Evolutionary conservation across 2,113 vertebrate species (phyloP).

Genomic region (Atractosteus spatula): DNA sequence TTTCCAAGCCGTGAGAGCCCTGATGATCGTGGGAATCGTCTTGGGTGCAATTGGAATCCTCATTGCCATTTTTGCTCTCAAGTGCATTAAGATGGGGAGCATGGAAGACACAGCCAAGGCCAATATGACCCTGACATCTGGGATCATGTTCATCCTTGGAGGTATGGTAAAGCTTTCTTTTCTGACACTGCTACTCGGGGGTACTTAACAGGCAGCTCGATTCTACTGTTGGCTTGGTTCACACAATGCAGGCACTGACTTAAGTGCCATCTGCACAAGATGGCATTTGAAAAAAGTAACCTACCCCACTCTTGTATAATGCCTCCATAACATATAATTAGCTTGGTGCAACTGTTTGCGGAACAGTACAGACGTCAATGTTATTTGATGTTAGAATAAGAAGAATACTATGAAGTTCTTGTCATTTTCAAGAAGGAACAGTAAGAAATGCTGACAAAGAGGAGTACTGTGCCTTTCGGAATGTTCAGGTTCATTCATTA

Average conservation of each 20-base stretch:
- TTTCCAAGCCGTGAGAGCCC: conserved; percentile 81
- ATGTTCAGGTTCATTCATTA: not conserved
- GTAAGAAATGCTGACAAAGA: no score
- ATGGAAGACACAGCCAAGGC: conserved; percentile 85
- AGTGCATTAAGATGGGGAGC: conserved; percentile 82
- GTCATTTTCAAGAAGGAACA: no score
- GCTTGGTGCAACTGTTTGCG: no score
- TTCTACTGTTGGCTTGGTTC: not conserved
- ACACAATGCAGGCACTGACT: no score
- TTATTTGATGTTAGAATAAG: no score
- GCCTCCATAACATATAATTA: no score
- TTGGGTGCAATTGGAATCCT: conserved; percentile 73
- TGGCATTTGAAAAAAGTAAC: no score
- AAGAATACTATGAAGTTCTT: no score
- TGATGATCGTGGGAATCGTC: conserved; percentile 85
- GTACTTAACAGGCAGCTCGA: not conserved
- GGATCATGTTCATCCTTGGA: conserved; percentile 78
- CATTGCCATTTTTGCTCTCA: conserved; percentile 79
- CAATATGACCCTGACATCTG: conserved; percentile 82
- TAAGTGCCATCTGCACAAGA: no score
- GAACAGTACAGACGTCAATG: no score
- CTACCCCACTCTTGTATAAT: no score
- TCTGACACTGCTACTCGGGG: not conserved
- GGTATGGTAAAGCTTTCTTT: conserved; percentile 49
- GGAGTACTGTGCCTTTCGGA: no score